Base-by-base conservation (phyloP, 2,797 vertebrate species). In the Sebastes ruberrimus region DNA sequence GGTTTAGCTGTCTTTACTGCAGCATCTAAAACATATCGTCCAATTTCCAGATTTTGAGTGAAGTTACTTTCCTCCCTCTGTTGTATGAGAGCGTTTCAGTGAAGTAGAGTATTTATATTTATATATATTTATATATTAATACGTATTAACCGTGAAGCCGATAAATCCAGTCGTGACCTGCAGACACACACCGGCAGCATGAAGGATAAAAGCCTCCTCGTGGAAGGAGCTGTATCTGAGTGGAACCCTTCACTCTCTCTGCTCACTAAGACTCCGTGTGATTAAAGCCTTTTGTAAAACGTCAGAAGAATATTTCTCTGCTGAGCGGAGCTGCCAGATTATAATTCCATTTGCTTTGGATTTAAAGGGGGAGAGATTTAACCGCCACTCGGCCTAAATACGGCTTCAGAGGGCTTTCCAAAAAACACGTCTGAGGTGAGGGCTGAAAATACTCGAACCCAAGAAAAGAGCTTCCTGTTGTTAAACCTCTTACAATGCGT, bases 341-440 rank as follows among this genome's bases (percentile, higher is more conserved):
- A 82, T 74, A 83, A 78, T 76, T 83, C 77, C 80, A 63, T 67
- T 78, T 75, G 64, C 71, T 76, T 13, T 75, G 80, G 75, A 84
- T 81, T 87, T 74, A 42, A 65, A 2, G 22, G 38, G 7, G 25
- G 56, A 61, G 64, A 71, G 80, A 74, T 85, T 89, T 83, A 68
- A 77, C 80, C 57, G 52, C 71, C 68, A 64, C 74, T 67, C n/a
- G 72, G 63, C 69, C 80, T 81, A 59, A 68, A 83, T 71, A 67
- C 74, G 2, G n/a, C 42, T 78, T 82, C 71, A 80, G 14, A 35
- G 22, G 18, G 18, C 6, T 65, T 46, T 68, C 28, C 30, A n/a
- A 74, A 82, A 66, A 32, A 57, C 42, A 35, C 0, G 11, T 55
- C 13, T 11, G 52, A 59, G 64, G 42, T 49, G 46, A 68, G 2